Conservation (phyloP, 2,888 invertebrate genomes). For the Oscheius sp. region DNA sequence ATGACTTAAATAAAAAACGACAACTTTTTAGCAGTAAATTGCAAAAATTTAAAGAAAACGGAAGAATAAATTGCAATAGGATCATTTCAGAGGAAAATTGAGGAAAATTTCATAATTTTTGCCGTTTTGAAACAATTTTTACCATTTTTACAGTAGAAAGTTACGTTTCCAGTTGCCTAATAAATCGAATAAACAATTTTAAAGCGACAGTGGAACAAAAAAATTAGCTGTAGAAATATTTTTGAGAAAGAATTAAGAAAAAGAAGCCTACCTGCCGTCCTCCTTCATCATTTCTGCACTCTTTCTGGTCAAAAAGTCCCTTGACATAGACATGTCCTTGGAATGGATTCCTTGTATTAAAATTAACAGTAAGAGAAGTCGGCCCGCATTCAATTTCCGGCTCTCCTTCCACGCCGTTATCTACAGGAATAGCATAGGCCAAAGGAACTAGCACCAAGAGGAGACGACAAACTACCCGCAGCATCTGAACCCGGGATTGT, state of each 20-base stretch:
- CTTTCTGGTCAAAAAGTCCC: conserved; percentile 70
- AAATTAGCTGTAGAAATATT: background rate
- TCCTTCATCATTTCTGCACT: conserved; percentile 70
- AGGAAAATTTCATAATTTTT: too few species aligned
- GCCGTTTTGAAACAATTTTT: too few species aligned
- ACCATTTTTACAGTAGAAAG: too few species aligned
- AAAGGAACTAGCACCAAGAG: conserved; percentile 12
- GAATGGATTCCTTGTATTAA: conserved; percentile 71
- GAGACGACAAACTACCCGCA: conserved; percentile 10
- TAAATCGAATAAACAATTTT: background rate
- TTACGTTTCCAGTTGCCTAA: too few species aligned
- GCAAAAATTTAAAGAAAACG: too few species aligned
- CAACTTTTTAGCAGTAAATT: too few species aligned
- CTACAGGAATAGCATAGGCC: conserved; percentile 69
- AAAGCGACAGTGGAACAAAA: too few species aligned
- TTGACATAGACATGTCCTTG: conserved; percentile 67
- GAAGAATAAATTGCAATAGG: too few species aligned
- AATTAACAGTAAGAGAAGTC: conserved; percentile 70
- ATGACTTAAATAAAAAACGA: too few species aligned
- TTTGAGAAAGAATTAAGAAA: background rate
- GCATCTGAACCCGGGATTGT: background rate
- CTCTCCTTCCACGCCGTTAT: conserved; percentile 72
- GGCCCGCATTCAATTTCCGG: conserved; percentile 73
- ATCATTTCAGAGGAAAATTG: too few species aligned
- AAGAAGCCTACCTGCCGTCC: conserved; percentile 59